Evolutionary conservation across 2,888 invertebrate genomes (phyloP).

Genomic region (Meghimatium bilineatum): DNA sequence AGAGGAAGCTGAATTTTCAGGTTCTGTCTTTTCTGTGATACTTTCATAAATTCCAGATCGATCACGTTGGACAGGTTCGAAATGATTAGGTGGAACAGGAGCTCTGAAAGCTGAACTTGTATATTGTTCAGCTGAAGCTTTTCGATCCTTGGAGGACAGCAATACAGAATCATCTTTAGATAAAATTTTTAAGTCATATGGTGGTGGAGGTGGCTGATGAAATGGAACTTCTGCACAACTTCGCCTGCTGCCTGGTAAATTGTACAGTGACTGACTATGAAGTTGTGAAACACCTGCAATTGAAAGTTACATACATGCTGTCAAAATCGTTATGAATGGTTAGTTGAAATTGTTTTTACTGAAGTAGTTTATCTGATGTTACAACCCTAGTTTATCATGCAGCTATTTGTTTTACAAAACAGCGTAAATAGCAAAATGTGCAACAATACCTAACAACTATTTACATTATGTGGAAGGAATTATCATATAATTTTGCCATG

Average conservation of each 20-base stretch:
- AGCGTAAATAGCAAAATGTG: too few species aligned
- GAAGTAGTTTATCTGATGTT: too few species aligned
- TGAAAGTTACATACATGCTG: background rate
- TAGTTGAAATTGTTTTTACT: too few species aligned
- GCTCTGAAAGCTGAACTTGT: constrained; percentile 22
- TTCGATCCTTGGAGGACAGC: constrained; percentile 5
- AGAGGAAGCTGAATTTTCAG: constrained; percentile 47
- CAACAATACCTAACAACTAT: too few species aligned
- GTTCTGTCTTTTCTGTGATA: constrained; percentile 55
- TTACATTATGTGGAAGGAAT: too few species aligned
- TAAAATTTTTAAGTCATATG: constrained; percentile 44
- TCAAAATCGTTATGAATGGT: too few species aligned
- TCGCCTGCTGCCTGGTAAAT: constrained; percentile 53
- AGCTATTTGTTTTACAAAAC: too few species aligned
- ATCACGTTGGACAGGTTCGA: constrained; percentile 49
- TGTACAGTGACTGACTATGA: constrained; percentile 52
- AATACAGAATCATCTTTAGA: constrained; percentile 52
- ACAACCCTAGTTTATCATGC: too few species aligned
- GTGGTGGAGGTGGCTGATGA: constrained; percentile 49
- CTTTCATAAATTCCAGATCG: constrained; percentile 52
- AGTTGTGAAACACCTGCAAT: constrained; percentile 30
- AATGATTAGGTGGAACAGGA: constrained; percentile 40
- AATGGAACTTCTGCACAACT: constrained; percentile 52
- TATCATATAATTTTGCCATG: too few species aligned
- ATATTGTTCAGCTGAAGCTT: constrained; percentile 20